Evolutionary conservation across 2,797 vertebrate genomes (phyloP).

Genomic region (Benthosema pterotum): DNA sequence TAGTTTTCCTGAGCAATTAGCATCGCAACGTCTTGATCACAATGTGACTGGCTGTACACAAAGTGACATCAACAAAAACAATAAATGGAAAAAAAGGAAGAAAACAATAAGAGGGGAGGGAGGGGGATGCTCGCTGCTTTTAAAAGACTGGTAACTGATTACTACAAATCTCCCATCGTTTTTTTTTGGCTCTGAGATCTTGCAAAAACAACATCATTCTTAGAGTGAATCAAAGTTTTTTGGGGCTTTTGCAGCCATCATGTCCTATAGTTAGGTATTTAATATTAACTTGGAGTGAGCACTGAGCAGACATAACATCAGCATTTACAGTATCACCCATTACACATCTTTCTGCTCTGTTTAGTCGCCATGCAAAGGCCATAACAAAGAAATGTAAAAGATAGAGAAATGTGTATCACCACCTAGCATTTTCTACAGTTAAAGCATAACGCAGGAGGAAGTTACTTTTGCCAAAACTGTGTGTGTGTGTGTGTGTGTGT

Average conservation of each 20-base stretch:
- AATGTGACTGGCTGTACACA: slow-evolving; percentile 33
- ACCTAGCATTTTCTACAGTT: too few relatives aligned
- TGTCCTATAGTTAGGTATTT: too few relatives aligned
- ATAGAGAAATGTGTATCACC: too few relatives aligned
- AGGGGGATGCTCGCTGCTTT: background rate
- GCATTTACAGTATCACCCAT: background rate
- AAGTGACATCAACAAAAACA: background rate
- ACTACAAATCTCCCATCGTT: background rate
- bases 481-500: background rate
- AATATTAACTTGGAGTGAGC: too few relatives aligned
- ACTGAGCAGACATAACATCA: background rate
- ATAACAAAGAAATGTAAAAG: too few relatives aligned
- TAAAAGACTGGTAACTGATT: background rate
- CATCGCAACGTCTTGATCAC: slow-evolving; percentile 23
- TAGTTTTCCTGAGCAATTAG: slow-evolving; percentile 55
- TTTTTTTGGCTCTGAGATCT: background rate
- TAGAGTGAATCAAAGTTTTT: background rate
- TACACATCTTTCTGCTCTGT: too few relatives aligned
- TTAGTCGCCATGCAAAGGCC: too few relatives aligned
- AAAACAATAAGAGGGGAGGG: too few relatives aligned
- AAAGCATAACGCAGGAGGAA: too few relatives aligned
- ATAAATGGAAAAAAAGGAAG: background rate
- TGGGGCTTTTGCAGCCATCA: background rate
- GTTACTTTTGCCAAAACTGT: too few relatives aligned
- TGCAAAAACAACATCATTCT: background rate